Evolutionary conservation across 2,888 invertebrate genomes (phyloP), one percentile per base, ranked within the genome.

Genomic region (Lasioglossum villosulum): DNA sequence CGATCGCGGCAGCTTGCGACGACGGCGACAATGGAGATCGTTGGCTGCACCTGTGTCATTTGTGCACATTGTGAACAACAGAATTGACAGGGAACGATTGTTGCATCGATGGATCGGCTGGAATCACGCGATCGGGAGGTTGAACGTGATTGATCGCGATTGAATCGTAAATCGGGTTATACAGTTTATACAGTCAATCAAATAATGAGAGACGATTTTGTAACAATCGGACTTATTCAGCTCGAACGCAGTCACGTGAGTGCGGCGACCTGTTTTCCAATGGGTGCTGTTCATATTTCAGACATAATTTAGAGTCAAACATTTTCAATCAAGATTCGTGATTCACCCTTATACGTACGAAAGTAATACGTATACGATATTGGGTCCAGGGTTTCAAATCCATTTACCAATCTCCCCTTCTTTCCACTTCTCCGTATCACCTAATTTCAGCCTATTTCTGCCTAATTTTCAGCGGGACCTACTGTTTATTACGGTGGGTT

Each of bases 211-310:
- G 52, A 37, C 84, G 39, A 68, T 79, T 77, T 77, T n/a, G 72
- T 37, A 72, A 74, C 76, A 76, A 85, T 76, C 59, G 27, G 45
- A 16, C 30, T 45, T 23, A 45, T 52, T 30, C 45, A 12, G 71
- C 59, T 78, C 66, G 66, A 85, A 85, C 59, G 23, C 56, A 76
- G 42, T 76, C 72, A 79, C 85, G 84, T 34, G 84, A 84, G 84
- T 84, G 84, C 52, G 56, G 74, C 78, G 84, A 84, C 84, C 84
- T 84, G 84, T 84, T 84, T 84, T 71, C 42, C 37, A 74, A 16
- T 42, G 59, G 23, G 2, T 19, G 52, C 23, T 52, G 23, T 52
- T 52, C 2, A 23, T 23, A 52, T 23, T 10, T 23, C 8, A 23
- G 10, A 10, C 10, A 52, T 52, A 52, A 23, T 52, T 23, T n/a